These are phyloP conservation scores for Spialia ferax DNA, from an alignment of 2,888 invertebrate genomes.

Conservation along the genomic window DNA sequence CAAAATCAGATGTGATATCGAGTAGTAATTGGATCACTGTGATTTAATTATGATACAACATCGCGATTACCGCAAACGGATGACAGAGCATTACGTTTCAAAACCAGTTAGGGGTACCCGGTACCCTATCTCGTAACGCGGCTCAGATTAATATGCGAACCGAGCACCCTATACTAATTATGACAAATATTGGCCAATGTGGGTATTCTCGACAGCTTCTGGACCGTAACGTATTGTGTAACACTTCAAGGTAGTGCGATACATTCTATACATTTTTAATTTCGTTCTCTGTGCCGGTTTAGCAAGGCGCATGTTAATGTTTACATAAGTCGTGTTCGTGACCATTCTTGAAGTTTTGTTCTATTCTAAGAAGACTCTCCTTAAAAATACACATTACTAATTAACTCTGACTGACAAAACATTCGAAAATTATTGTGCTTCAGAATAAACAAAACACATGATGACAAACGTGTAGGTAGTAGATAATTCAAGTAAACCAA, in stretches of 20 bases:
- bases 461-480: too few species aligned
- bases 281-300: background rate
- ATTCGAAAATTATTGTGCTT: too few species aligned
- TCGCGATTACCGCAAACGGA: background rate
- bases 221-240: conserved; percentile 63
- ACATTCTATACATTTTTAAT: conserved; percentile 46
- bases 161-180: conserved; percentile 59
- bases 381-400: too few species aligned
- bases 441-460: too few species aligned
- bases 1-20: background rate
- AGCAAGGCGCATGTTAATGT: conserved; percentile 28
- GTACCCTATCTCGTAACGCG: conserved; percentile 15
- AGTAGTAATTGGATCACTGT: background rate
- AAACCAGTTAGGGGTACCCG: too few species aligned
- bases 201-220: conserved; percentile 67
- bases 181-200: conserved; percentile 66
- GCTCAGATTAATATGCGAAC: conserved; percentile 50
- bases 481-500: too few species aligned
- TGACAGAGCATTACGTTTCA: background rate
- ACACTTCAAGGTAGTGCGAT: conserved; percentile 47
- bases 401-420: too few species aligned
- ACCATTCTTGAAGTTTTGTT: background rate
- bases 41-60: background rate
- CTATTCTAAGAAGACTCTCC: background rate
- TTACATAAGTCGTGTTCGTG: conserved; percentile 16